Evolutionary conservation across 2,113 vertebrate genomes (phyloP).

Genomic region (Colaptes auratus): DNA sequence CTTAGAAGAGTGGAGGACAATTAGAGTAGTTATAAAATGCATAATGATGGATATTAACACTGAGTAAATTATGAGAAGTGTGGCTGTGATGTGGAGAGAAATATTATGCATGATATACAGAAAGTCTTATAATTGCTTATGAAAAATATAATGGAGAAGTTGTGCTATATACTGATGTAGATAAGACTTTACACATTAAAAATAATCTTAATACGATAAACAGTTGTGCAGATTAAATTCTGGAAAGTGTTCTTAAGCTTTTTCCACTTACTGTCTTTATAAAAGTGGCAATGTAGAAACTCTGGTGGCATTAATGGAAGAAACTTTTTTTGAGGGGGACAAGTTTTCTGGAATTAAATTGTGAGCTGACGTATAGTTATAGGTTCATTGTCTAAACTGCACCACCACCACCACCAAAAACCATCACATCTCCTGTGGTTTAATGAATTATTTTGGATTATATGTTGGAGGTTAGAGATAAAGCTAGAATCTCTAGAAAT

Average conservation of each 20-base stretch:
- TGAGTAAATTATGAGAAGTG: not conserved
- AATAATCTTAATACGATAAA: not conserved
- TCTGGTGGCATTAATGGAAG: not conserved
- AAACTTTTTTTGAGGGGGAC: not conserved
- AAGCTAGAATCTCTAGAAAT: not conserved
- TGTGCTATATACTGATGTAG: not conserved
- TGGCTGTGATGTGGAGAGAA: not conserved
- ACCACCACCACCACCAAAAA: rapidly evolving
- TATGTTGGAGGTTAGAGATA: not conserved
- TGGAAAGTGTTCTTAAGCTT: not conserved
- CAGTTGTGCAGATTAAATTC: not conserved
- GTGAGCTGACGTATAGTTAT: not conserved
- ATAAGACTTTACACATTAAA: not conserved
- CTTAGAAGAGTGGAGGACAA: not conserved
- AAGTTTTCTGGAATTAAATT: not conserved
- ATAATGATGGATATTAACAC: not conserved
- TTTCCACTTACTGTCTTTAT: not conserved
- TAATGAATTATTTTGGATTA: not conserved
- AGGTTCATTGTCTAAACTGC: not conserved
- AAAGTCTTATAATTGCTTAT: not conserved
- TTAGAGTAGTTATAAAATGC: not conserved
- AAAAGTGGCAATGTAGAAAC: not conserved
- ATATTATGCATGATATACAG: not conserved
- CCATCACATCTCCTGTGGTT: not conserved
- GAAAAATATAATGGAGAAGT: not conserved